These are phyloP conservation scores for Drosophila multiciliata DNA, from an alignment of 2,888 invertebrate species.

Conservation along the genomic window DNA sequence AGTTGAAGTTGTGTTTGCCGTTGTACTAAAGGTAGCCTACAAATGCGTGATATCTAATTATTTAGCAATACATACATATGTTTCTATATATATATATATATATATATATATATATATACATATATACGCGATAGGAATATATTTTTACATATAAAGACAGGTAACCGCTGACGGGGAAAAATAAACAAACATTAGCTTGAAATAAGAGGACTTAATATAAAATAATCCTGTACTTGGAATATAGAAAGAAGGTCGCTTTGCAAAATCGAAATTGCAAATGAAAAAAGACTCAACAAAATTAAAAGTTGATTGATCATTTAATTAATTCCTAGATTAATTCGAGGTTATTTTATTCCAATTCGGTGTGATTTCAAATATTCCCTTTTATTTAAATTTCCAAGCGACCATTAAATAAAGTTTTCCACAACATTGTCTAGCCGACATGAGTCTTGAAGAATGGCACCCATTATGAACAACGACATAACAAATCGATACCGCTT, in stretches of 20 bases:
- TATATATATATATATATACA: neutral
- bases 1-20: slow-evolving; percentile 1
- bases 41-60: slow-evolving; percentile 62
- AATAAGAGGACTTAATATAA: neutral
- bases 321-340: neutral
- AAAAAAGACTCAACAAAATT: too few relatives aligned
- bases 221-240: neutral
- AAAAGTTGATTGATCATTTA: neutral
- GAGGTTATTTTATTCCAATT: too few relatives aligned
- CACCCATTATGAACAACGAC: neutral
- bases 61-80: slow-evolving; percentile 21
- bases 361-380: neutral
- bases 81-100: neutral
- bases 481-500: neutral
- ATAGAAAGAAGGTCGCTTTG: neutral
- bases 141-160: neutral
- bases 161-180: neutral
- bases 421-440: neutral
- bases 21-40: slow-evolving; percentile 9
- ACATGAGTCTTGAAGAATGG: neutral
- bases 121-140: neutral
- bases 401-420: neutral
- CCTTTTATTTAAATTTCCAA: neutral
- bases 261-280: neutral
- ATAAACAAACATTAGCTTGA: slow-evolving; percentile 8